Evolutionary conservation across 2,113 vertebrate genomes (phyloP).

Genomic region (Gymnocephalus cernua): DNA sequence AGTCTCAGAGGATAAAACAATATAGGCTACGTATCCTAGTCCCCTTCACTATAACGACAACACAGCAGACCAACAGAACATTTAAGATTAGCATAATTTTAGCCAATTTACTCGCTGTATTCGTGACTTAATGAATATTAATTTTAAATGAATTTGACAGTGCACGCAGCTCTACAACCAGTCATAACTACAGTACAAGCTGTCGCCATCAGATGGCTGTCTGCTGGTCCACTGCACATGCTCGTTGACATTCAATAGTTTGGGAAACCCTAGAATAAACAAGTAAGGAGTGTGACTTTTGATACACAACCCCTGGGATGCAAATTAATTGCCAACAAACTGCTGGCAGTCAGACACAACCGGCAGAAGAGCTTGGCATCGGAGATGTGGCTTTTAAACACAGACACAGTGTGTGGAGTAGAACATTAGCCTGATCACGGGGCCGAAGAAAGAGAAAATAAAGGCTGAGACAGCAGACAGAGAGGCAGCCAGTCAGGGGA

Average conservation of each 20-base stretch:
- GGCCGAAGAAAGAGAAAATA: slow-evolving; percentile 7
- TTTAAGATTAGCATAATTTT: background rate
- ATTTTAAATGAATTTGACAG: background rate
- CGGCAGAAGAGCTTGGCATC: slow-evolving; percentile 21
- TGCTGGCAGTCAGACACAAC: slow-evolving; percentile 8
- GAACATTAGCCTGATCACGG: slow-evolving; percentile 37
- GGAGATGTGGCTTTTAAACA: slow-evolving; percentile 54
- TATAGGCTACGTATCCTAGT: background rate
- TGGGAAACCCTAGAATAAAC: slow-evolving; percentile 1
- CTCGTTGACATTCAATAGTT: background rate
- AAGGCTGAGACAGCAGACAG: slow-evolving; percentile 56
- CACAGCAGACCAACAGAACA: background rate
- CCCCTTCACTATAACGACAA: background rate
- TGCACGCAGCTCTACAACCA: background rate
- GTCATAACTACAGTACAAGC: slow-evolving; percentile 18
- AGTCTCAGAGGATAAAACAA: background rate
- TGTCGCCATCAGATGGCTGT: slow-evolving; percentile 24
- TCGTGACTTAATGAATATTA: slow-evolving; percentile 25
- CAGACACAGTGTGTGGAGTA: slow-evolving; percentile 29
- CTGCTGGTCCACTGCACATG: slow-evolving; percentile 19
- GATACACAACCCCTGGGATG: slow-evolving; percentile 7
- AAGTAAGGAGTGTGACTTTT: slow-evolving; percentile 13
- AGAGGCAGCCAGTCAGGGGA: slow-evolving; percentile 45
- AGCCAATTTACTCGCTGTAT: background rate
- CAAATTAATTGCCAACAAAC: slow-evolving; percentile 52